phyloP scores from a whole-genome alignment of 1,140 invertebrate genomes.

The Mizuhopecten yessoensis region DNA sequence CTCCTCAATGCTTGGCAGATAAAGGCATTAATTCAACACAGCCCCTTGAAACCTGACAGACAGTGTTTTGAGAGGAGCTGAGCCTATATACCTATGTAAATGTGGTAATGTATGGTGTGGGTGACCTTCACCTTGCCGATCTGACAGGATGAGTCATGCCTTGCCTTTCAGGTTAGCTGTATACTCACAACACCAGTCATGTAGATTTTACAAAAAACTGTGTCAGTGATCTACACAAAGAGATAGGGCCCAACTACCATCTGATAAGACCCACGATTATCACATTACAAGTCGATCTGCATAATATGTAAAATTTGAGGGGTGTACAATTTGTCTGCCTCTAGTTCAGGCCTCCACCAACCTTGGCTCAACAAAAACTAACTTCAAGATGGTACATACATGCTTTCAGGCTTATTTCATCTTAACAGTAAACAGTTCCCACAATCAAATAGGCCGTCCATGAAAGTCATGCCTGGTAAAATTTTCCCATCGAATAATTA shows the following conservation, averaged over 20 bases:
- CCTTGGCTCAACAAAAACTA: background rate
- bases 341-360: background rate
- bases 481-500: conserved; percentile 12
- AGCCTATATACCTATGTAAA: conserved; percentile 1
- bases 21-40: conserved; percentile 30
- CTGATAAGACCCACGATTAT: conserved; percentile 28
- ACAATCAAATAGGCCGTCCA: background rate
- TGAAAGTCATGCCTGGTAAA: background rate
- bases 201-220: conserved; percentile 15
- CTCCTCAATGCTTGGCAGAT: conserved; percentile 31
- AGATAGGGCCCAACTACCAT: background rate
- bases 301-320: conserved; percentile 35
- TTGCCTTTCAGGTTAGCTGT: background rate
- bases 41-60: background rate
- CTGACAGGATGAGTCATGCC: conserved; percentile 4
- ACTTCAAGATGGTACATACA: background rate
- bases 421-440: background rate
- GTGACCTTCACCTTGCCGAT: background rate
- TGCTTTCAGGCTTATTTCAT: background rate
- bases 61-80: conserved; percentile 30
- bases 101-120: background rate
- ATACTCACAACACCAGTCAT: background rate
- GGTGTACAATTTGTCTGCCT: conserved; percentile 22
- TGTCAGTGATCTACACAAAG: conserved; percentile 17
- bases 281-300: background rate